Conservation (phyloP, 2,888 invertebrate genomes). For the Mythimna albipuncta region DNA sequence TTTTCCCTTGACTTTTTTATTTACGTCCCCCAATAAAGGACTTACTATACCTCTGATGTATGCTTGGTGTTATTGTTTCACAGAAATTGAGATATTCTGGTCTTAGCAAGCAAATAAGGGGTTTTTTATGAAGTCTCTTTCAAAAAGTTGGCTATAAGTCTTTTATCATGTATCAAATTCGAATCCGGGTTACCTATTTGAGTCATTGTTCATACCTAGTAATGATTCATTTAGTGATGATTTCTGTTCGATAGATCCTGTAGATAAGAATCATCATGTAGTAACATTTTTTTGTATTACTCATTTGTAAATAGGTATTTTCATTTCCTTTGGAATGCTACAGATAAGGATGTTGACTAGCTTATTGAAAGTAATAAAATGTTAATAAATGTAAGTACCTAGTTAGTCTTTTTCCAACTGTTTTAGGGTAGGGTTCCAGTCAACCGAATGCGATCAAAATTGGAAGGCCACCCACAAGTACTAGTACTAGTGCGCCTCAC, state of each 20-base stretch:
- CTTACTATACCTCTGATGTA: slow-evolving; percentile 77
- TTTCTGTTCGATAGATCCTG: slow-evolving; percentile 51
- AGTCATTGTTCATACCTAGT: slow-evolving; percentile 44
- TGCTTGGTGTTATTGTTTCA: slow-evolving; percentile 82
- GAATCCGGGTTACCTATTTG: slow-evolving; percentile 56
- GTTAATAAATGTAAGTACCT: too few species aligned
- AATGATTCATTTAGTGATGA: slow-evolving; percentile 61
- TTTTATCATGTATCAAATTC: slow-evolving; percentile 12
- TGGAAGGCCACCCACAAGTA: too few species aligned
- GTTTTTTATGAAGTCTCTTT: slow-evolving; percentile 44
- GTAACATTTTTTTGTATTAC: slow-evolving; percentile 47
- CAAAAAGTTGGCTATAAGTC: slow-evolving; percentile 12
- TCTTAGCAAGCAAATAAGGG: slow-evolving; percentile 63
- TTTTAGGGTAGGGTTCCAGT: too few species aligned
- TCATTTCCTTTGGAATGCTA: slow-evolving; percentile 51
- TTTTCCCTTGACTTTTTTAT: slow-evolving; percentile 75
- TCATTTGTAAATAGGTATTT: slow-evolving; percentile 49
- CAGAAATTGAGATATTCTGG: slow-evolving; percentile 82
- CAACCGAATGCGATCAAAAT: too few species aligned
- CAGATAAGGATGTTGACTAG: not conserved
- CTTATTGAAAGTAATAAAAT: not conserved
- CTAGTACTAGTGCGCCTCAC: too few species aligned
- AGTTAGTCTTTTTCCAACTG: too few species aligned
- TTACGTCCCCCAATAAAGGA: slow-evolving; percentile 87
- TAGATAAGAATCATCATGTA: slow-evolving; percentile 51